Evolutionary conservation across 2,797 vertebrate species (phyloP).

Genomic region (Arnoldichthys spilopterus): DNA sequence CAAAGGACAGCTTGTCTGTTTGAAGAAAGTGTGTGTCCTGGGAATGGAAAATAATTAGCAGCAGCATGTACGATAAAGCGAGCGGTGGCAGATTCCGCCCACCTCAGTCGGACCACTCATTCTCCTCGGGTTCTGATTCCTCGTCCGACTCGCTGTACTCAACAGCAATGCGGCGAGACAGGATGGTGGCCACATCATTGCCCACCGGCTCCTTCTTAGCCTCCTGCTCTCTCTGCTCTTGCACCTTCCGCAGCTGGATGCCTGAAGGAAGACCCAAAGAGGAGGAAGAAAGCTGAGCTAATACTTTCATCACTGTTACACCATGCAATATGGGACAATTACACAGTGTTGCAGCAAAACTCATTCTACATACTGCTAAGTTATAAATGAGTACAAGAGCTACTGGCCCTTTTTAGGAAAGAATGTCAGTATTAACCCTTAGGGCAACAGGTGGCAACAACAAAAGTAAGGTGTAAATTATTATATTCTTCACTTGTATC

Average conservation of each 20-base stretch:
- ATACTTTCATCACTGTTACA: too few relatives aligned
- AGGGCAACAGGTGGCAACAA: too few relatives aligned
- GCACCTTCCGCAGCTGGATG: conserved; percentile 87
- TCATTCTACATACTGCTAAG: too few relatives aligned
- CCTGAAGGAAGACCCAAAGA: conserved; percentile 64
- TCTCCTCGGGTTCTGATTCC: conserved; percentile 87
- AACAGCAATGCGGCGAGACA: conserved; percentile 86
- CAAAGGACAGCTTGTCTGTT: conserved; percentile 12
- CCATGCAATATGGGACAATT: not conserved
- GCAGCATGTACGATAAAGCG: conserved; percentile 28
- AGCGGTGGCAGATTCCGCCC: not conserved
- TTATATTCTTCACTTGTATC: too few relatives aligned
- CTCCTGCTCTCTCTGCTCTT: conserved; percentile 89
- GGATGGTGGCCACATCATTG: conserved; percentile 87
- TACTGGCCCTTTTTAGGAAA: too few relatives aligned
- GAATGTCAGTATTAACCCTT: too few relatives aligned
- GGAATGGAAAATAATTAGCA: conserved; percentile 49
- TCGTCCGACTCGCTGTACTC: conserved; percentile 91
- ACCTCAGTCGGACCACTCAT: conserved; percentile 88
- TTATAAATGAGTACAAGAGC: too few relatives aligned
- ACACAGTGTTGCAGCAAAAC: not conserved
- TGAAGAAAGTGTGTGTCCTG: conserved; percentile 41
- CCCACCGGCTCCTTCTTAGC: conserved; percentile 88
- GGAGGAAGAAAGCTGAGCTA: too few relatives aligned
- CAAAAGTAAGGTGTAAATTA: too few relatives aligned